Evolutionary conservation across 2,888 invertebrate genomes (phyloP).

Genomic region (Tetramorium bicarinatum): DNA sequence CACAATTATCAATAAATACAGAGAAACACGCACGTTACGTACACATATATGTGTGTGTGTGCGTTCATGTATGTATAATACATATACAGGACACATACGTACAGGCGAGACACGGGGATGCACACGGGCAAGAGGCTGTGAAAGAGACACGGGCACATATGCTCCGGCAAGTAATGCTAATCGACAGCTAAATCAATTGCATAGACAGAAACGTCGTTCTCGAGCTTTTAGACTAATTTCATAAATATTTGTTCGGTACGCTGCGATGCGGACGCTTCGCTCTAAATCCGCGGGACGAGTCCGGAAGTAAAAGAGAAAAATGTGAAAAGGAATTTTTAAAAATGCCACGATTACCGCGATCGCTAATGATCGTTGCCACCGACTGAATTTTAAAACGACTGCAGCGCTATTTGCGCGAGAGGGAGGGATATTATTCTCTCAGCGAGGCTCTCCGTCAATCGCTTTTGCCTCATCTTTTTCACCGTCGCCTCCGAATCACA

Average conservation of each 20-base stretch:
- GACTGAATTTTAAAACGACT: background rate
- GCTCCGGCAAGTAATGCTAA: conserved; percentile 42
- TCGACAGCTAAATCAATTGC: conserved; percentile 48
- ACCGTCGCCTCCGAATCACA: conserved; percentile 37
- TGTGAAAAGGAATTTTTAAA: background rate
- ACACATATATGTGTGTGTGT: background rate
- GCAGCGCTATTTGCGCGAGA: background rate
- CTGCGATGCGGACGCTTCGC: conserved; percentile 43
- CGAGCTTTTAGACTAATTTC: conserved; percentile 33
- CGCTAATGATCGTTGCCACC: background rate
- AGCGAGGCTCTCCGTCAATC: background rate
- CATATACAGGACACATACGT: conserved; percentile 43
- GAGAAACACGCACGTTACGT: conserved; percentile 22
- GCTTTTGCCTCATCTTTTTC: background rate
- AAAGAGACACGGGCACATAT: conserved; percentile 58
- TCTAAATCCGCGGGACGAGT: background rate
- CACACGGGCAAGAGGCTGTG: conserved; percentile 71
- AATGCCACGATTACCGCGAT: background rate
- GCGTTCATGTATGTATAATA: conserved; percentile 31
- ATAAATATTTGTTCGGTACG: conserved; percentile 28
- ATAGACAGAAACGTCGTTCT: conserved; percentile 28
- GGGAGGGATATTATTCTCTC: background rate
- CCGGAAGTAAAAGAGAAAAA: background rate
- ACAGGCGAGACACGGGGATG: conserved; percentile 67
- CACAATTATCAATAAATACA: conserved; percentile 21